A percentile compares a stretch with the other conserved stretches of the same genome.
These are phyloP conservation scores for Pocota personata DNA, from an alignment of 2,888 invertebrate species.

Conservation along the genomic window DNA sequence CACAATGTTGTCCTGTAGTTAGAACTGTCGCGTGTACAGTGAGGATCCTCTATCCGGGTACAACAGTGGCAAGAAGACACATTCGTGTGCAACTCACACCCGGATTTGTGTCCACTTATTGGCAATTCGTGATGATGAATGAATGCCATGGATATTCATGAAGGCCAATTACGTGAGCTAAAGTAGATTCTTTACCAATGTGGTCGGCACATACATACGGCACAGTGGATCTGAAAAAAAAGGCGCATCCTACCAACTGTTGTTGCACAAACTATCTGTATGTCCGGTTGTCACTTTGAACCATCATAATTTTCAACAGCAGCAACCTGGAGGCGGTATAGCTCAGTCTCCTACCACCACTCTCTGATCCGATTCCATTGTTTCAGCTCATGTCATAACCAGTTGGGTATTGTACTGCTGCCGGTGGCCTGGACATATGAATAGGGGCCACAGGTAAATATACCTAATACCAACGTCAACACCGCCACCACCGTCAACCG, in stretches of 20 bases:
- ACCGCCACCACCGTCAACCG: slow-evolving; percentile 11
- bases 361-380: slow-evolving; percentile 32
- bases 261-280: slow-evolving; percentile 11
- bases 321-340: slow-evolving; percentile 18
- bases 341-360: slow-evolving; percentile 17
- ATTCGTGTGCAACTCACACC: slow-evolving; percentile 62
- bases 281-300: slow-evolving; percentile 52
- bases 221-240: slow-evolving; percentile 14
- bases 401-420: slow-evolving; percentile 4
- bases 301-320: slow-evolving; percentile 44
- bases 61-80: slow-evolving; percentile 19
- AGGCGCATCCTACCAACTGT: slow-evolving; percentile 35
- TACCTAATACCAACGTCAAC: slow-evolving; percentile 67
- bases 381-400: slow-evolving; percentile 64
- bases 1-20: slow-evolving; percentile 50
- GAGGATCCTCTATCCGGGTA: not conserved
- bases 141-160: slow-evolving; percentile 76
- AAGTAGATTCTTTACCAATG: slow-evolving; percentile 69
- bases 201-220: slow-evolving; percentile 39
- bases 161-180: slow-evolving; percentile 76
- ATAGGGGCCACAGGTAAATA: slow-evolving; percentile 68
- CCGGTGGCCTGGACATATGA: slow-evolving; percentile 13
- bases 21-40: slow-evolving; percentile 47
- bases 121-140: slow-evolving; percentile 77
- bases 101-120: slow-evolving; percentile 75